Evolutionary conservation across 1,140 invertebrate species (phyloP).

Genomic region (Drosophila lacertosa): DNA sequence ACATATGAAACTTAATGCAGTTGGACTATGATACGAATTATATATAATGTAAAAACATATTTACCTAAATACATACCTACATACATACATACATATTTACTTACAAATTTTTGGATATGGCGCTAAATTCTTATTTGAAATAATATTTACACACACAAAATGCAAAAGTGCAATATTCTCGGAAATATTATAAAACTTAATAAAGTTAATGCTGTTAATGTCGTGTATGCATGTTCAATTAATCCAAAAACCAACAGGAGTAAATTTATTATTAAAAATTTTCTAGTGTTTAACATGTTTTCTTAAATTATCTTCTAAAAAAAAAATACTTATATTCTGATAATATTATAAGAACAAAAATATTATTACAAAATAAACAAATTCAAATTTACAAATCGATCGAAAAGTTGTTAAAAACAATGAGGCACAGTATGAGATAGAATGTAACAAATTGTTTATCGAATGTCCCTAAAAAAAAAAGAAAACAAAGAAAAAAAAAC

Average conservation of each 20-base stretch:
- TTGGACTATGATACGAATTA: not conserved
- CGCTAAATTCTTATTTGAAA: not conserved
- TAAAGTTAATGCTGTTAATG: constrained; percentile 22
- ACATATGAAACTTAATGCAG: no score
- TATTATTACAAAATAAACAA: constrained; percentile 13
- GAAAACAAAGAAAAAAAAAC: constrained; percentile 11
- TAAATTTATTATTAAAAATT: constrained; percentile 20
- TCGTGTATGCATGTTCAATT: constrained; percentile 48
- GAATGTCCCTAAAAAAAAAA: constrained; percentile 4
- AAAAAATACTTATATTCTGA: constrained; percentile 23
- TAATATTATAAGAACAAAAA: constrained; percentile 25
- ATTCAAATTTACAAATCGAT: constrained; percentile 18
- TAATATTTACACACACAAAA: not conserved
- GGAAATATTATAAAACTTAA: constrained; percentile 8
- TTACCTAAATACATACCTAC: not conserved
- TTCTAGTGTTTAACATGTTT: constrained; percentile 55
- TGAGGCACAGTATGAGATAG: constrained; percentile 15
- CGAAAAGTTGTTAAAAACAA: constrained; percentile 25
- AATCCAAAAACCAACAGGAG: constrained; percentile 22
- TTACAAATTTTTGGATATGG: constrained; percentile 3
- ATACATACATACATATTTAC: constrained; percentile 3
- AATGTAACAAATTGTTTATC: constrained; percentile 36
- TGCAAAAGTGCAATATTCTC: not conserved
- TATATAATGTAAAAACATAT: not conserved
- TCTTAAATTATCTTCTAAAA: constrained; percentile 38